Evolutionary conservation across 2,797 vertebrate genomes (phyloP), one percentile per base, ranked within the genome.

Genomic region (Cichlasoma orientale): DNA sequence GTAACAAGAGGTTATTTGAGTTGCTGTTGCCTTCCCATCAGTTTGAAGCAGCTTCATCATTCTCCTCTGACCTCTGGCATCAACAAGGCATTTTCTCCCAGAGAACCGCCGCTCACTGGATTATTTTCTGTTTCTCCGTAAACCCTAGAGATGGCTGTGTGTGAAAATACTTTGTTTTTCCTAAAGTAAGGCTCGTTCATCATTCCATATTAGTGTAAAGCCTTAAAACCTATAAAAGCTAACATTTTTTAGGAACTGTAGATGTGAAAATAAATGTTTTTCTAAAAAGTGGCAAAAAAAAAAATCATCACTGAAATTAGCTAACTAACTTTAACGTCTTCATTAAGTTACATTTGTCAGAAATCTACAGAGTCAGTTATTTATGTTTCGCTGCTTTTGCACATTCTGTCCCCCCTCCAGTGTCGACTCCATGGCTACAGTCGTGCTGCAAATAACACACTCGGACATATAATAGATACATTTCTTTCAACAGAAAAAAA

Each of bases 161-260:
- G 5, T 2, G 9, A 66, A 0, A 66, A 47, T 66, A 16, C 23
- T 66, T 66, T 3, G 10, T 19, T 44, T 44, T 44, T 44, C 21
- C 59, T 2, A 18, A 25, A 44, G 41, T 25, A 25, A 44, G 36
- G 8, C 7, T 63, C 38, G 11, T 44, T 63, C 8, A 44, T 25
- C 36, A 44, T 63, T 63, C 4, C 0, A 27, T 63, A 44, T 63
- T 0, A 0, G 4, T 63, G 59, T 1, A 44, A 63, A 1, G 25
- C 41, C 1, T 61, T 61, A 27, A 27, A 27, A 27, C 27, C 27
- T 27, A 27, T 27, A 27, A 27, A 27, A 27, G 27, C 27, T 27
- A 27, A 31, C 29, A 31, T 36, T 36, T 36, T 36, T 36, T 36
- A 36, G 9, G 33, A 36, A 36, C 7, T 36, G 8, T 36, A 36